A percentile compares a stretch with the other conserved stretches of the same genome.
These are phyloP conservation scores for Acropora tenuis DNA, from an alignment of 64 coral and sea anemone species.

Conservation along the genomic window DNA sequence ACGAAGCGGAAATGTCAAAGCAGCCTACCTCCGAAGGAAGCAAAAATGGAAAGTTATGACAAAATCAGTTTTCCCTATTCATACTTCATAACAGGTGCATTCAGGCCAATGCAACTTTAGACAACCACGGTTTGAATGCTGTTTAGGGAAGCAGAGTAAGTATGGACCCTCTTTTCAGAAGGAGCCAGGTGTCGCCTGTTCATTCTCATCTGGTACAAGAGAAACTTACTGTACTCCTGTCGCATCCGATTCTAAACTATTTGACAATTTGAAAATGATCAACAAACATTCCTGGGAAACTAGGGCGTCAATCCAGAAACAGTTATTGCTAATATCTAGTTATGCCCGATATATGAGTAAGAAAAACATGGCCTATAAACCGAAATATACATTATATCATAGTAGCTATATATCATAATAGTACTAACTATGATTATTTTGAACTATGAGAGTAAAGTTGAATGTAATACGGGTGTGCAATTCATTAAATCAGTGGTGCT, in stretches of 20 bases:
- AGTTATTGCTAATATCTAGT: too few species aligned
- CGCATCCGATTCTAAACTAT: neutral
- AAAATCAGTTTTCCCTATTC: conserved; percentile 1
- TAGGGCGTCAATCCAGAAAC: too few species aligned
- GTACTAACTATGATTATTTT: too few species aligned
- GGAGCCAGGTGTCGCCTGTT: conserved; percentile 17
- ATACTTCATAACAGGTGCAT: neutral
- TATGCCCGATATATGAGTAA: too few species aligned
- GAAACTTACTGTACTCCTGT: conserved; percentile 12
- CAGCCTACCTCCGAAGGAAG: conserved; percentile 19
- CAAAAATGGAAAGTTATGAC: conserved; percentile 41
- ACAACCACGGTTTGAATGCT: neutral
- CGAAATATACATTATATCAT: too few species aligned
- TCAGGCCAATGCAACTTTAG: neutral
- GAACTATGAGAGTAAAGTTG: too few species aligned
- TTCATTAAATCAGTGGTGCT: too few species aligned
- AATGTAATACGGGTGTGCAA: too few species aligned
- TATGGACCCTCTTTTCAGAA: neutral
- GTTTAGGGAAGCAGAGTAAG: neutral
- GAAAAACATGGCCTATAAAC: too few species aligned
- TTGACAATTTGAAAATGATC: neutral
- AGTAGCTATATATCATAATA: too few species aligned
- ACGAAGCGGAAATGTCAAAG: conserved; percentile 37
- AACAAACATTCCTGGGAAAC: too few species aligned
- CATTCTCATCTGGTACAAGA: neutral